Base-by-base conservation (phyloP, 2,888 invertebrate species). In the Nasonia oneida region DNA sequence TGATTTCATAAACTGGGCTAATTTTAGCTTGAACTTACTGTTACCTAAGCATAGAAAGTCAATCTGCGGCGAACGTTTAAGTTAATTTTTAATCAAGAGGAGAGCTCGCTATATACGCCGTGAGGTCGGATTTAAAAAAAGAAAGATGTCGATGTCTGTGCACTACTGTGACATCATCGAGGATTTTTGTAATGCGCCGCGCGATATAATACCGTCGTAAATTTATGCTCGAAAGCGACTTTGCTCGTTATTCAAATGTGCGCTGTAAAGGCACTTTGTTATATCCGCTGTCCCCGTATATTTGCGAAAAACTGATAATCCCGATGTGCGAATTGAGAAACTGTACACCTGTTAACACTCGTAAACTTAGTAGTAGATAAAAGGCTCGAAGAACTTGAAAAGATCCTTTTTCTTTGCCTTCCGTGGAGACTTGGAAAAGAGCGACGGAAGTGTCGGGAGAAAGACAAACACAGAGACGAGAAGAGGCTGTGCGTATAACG, bases 401-500 rank as follows among this genome's bases (percentile, higher is more conserved):
- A 47, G 47, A 47, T 47, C 1, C 47, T 47, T 47, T 42, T 42
- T 42, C 42, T 42, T 42, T 42, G 8, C 6, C 8, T 42, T 8
- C 37, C 4, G 14, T 42, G 18, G 50, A 14, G 29, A 23, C 23
- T 23, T 23, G 23, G 23, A 29, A 33, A 47, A 64, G n/a, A 37
- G 50, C 61, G 29, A 74, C 18, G 2, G 2, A 37, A 37, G 37
- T 1, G 4, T 37, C 37, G 37, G 37, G 37, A 37, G 37, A 37
- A 33, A 75, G 23, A 37, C 33, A 14, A 12, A 15, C 23, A 47
- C 50, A 64, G 6, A 37, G 37, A 37, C 33, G 23, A 37, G 10
- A 61, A 74, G 61, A 15, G 6, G 57, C 4, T 15, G 47, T 47
- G 47, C 47, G 73, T 73, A 29, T 29, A 83, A 78, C 77, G 76